Evolutionary conservation across 2,113 vertebrate species (phyloP).

Genomic region (Corydoras sp.): DNA sequence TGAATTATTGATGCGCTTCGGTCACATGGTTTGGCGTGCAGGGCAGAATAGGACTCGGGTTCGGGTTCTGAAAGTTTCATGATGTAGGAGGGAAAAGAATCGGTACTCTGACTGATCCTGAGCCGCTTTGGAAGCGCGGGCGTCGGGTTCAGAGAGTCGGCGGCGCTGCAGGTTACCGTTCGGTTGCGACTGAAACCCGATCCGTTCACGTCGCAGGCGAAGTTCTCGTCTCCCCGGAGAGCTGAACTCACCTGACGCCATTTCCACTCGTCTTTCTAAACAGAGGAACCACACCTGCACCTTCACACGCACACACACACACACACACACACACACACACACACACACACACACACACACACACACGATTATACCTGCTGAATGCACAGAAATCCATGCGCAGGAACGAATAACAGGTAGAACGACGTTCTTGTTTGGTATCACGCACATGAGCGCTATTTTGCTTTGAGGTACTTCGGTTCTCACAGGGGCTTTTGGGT

Average conservation of each 20-base stretch:
- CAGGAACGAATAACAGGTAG: background rate
- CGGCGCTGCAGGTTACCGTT: conserved; percentile 54
- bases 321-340: background rate
- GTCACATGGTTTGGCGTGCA: no score
- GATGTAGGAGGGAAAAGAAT: background rate
- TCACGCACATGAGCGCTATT: no score
- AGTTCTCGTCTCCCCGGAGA: conserved; percentile 4
- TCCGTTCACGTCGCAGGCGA: conserved; percentile 44
- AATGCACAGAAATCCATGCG: background rate
- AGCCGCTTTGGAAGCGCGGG: background rate
- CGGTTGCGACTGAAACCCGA: conserved; percentile 62
- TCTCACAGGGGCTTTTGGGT: no score
- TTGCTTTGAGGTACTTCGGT: no score
- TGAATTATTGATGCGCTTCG: no score
- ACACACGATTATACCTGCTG: background rate
- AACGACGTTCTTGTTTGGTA: background rate
- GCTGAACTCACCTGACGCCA: conserved; percentile 6
- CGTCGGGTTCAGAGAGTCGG: no score
- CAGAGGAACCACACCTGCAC: background rate
- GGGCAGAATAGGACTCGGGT: no score
- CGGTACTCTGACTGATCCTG: background rate
- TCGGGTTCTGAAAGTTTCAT: background rate
- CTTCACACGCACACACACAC: background rate
- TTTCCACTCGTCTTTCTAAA: background rate
- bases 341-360: conserved; percentile 3